Evolutionary conservation across 1,140 invertebrate genomes (phyloP).

Genomic region (Papilio aristodemus): DNA sequence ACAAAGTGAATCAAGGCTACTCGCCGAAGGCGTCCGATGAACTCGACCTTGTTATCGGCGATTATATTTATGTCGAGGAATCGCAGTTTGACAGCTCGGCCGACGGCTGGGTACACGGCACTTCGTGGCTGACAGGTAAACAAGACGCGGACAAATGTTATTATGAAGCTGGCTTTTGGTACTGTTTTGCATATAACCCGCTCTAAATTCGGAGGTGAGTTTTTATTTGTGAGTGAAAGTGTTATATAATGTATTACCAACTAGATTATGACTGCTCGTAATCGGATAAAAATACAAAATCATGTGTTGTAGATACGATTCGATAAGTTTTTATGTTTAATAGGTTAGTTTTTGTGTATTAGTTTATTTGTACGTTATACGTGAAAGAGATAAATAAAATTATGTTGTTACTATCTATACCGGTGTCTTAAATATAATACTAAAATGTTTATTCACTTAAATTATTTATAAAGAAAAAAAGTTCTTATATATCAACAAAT

Average conservation of each 20-base stretch:
- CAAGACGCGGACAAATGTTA: slow-evolving; percentile 9
- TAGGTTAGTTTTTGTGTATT: too few relatives aligned
- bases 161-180: slow-evolving; percentile 12
- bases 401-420: too few relatives aligned
- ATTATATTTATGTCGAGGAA: slow-evolving; percentile 91
- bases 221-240: neutral
- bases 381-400: neutral
- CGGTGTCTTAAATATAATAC: too few relatives aligned
- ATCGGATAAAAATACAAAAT: neutral
- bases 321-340: neutral
- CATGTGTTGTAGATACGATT: neutral
- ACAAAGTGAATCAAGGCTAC: slow-evolving; percentile 91
- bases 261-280: neutral
- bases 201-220: slow-evolving; percentile 50
- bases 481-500: too few relatives aligned
- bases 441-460: too few relatives aligned
- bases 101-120: slow-evolving; percentile 93
- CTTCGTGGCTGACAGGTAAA: slow-evolving; percentile 89
- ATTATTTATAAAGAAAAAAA: too few relatives aligned
- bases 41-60: slow-evolving; percentile 90
- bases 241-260: neutral
- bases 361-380: neutral
- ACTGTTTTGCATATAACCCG: slow-evolving; percentile 4
- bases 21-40: slow-evolving; percentile 89
- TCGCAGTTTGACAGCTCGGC: slow-evolving; percentile 86